Evolutionary conservation across 2,888 invertebrate species (phyloP).

Genomic region (Cryptocephalus primarius): DNA sequence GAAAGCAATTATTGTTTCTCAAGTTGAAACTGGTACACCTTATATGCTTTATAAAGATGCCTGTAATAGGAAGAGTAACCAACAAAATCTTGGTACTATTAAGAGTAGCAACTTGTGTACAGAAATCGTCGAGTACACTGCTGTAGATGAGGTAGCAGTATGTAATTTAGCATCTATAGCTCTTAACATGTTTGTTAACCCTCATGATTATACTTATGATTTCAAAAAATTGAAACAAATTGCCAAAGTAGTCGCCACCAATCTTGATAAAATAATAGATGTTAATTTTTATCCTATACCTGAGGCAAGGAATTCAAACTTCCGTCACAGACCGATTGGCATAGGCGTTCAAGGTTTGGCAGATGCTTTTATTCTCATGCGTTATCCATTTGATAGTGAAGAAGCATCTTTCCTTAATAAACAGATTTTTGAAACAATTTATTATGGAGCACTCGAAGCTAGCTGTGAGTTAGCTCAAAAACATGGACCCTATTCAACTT

Average conservation of each 20-base stretch:
- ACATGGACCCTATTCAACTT: constrained; percentile 82
- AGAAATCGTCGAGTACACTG: constrained; percentile 92
- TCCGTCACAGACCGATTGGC: constrained; percentile 74
- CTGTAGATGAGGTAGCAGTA: constrained; percentile 89
- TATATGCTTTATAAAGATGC: constrained; percentile 96
- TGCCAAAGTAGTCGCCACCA: constrained; percentile 77
- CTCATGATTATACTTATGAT: constrained; percentile 67
- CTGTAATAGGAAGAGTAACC: constrained; percentile 94
- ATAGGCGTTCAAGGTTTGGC: constrained; percentile 95
- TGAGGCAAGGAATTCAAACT: constrained; percentile 80
- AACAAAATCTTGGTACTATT: constrained; percentile 96
- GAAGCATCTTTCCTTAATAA: constrained; percentile 79
- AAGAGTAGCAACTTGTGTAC: constrained; percentile 97
- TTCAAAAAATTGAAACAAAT: constrained; percentile 79
- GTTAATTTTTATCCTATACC: constrained; percentile 90
- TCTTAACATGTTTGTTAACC: constrained; percentile 83
- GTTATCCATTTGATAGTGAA: constrained; percentile 84
- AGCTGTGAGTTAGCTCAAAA: constrained; percentile 87
- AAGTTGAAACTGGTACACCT: constrained; percentile 96
- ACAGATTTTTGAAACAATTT: constrained; percentile 96
- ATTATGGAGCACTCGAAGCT: constrained; percentile 92
- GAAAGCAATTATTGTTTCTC: constrained; percentile 88
- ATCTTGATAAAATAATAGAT: constrained; percentile 95
- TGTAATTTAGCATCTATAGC: constrained; percentile 98
- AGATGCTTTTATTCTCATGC: constrained; percentile 90